Evolutionary conservation across 2,888 invertebrate species (phyloP).

Genomic region (Agriopis marginaria): DNA sequence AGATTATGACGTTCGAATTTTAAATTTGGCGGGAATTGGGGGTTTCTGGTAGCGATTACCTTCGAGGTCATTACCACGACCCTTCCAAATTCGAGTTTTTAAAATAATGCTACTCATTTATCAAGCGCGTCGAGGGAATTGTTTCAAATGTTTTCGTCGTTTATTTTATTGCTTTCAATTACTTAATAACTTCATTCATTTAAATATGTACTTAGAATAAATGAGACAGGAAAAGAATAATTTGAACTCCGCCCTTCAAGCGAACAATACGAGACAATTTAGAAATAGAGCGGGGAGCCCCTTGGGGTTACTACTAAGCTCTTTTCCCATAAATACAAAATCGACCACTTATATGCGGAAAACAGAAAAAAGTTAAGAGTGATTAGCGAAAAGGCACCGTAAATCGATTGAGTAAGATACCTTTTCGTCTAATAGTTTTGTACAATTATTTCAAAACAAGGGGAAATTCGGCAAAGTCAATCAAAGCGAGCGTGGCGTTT

Average conservation of each 20-base stretch:
- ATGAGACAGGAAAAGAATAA: slow-evolving; percentile 63
- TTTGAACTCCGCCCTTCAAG: slow-evolving; percentile 61
- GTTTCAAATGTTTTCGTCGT: slow-evolving; percentile 65
- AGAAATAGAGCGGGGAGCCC: slow-evolving; percentile 69
- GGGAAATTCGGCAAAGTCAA: slow-evolving; percentile 66
- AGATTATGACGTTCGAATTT: slow-evolving; percentile 83
- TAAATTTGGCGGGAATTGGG: slow-evolving; percentile 77
- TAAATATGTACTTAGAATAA: slow-evolving; percentile 57
- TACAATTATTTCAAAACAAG: slow-evolving; percentile 58
- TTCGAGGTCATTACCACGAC: slow-evolving; percentile 76
- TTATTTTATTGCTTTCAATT: slow-evolving; percentile 75
- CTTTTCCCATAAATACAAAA: slow-evolving; percentile 73
- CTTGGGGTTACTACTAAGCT: slow-evolving; percentile 67
- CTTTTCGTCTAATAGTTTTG: slow-evolving; percentile 39
- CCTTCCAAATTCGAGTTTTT: slow-evolving; percentile 70
- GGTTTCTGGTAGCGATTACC: slow-evolving; percentile 72
- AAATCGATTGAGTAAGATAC: slow-evolving; percentile 43
- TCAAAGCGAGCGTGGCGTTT: slow-evolving; percentile 54
- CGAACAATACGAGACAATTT: slow-evolving; percentile 67
- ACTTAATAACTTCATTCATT: slow-evolving; percentile 70
- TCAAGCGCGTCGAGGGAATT: slow-evolving; percentile 66
- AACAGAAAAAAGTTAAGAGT: slow-evolving; percentile 51
- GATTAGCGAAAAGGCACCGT: slow-evolving; percentile 51
- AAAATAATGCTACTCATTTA: slow-evolving; percentile 73
- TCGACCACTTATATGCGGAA: slow-evolving; percentile 69